Evolutionary conservation across 2,797 vertebrate genomes (phyloP), one percentile per base, ranked within the genome.

Genomic region (Fratercula arctica): DNA sequence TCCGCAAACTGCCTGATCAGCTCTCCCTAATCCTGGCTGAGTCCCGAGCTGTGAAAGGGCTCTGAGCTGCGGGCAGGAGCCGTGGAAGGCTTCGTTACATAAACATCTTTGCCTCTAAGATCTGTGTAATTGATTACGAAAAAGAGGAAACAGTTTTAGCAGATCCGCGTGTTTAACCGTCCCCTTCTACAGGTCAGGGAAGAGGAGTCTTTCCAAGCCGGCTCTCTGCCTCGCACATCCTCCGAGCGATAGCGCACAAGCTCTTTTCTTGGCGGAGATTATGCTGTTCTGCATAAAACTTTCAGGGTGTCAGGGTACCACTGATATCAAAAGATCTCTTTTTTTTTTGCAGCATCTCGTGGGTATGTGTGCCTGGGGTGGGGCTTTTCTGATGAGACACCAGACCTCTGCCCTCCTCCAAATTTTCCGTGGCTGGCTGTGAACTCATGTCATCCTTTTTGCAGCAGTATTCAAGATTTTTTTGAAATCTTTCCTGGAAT

Each of bases 81-180:
- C 10, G 3, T 2, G 31, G 12, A 16, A 53, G 59, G 45, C 45
- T 19, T 0, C 7, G 39, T 81, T 87, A 87, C 4, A 9, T 80
- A 93, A 96, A 82, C 60, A 76, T 60, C 94, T 95, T 93, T 84
- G 72, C 82, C 63, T 28, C 74, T 56, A 50, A 96, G 90, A 86
- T 57, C 85, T 15, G 41, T n/a, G 50, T n/a, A 69, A 74, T 64
- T 61, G 60, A 68, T 94, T 92, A 90, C 0, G 0, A 39, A 76
- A 48, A 45, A 60, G 64, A 88, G 72, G 86, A 93, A 85, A 69
- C 28, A 1, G 45, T 63, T 84, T 78, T 61, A 84, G 79, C 54
- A 72, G 79, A 53, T 70, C 61, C 16, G 20, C 20, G 2, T 15
- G 16, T 48, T 92, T 37, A 89, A 39, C 78, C 13, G 3, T 35